Base-by-base conservation (phyloP, 2,888 invertebrate species). In the Perizoma flavofasciatum region DNA sequence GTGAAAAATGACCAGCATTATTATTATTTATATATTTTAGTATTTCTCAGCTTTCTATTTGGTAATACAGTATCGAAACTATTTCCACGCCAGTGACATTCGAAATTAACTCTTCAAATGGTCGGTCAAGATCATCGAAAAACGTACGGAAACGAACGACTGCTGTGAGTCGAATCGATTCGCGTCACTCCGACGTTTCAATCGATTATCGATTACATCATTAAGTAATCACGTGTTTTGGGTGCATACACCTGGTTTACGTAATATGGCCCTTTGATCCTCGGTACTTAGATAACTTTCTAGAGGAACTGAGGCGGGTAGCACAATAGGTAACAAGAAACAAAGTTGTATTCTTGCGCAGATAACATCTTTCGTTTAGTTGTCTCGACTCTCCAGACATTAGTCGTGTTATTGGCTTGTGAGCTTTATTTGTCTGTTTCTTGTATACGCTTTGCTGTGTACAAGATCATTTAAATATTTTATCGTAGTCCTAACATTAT, bases 121-220 rank as follows among this genome's bases (percentile, higher is more conserved):
- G 55, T 66, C 75, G 75, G 75, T 77, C 73, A 74, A 74, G 72
- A 75, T 70, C 75, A 72, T 68, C 72, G 65, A 67, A 68, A 72
- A 75, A 70, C 67, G 62, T 67, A 73, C 71, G 78, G 78, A 79
- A 79, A 68, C 68, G 65, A 63, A 35, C 56, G 73, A 71, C 71
- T 70, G 72, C 72, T 71, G 71, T 71, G 78, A 67, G 56, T 65
- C 75, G 61, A 83, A 87, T 84, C 77, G 81, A 83, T 88, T 82
- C 72, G 78, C 68, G 66, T 64, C 78, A 80, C 75, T 75, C 73
- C 78, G 71, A 76, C 74, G 73, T 69, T 70, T 64, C 73, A 69
- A 70, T 83, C 82, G 79, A 83, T 83, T 79, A 78, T 77, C 78
- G 77, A 83, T 87, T 84, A 79, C 80, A 74, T 75, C 74, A 77